phyloP scores from a whole-genome alignment of 2,888 invertebrate species.

The Drosophila birchii region DNA sequence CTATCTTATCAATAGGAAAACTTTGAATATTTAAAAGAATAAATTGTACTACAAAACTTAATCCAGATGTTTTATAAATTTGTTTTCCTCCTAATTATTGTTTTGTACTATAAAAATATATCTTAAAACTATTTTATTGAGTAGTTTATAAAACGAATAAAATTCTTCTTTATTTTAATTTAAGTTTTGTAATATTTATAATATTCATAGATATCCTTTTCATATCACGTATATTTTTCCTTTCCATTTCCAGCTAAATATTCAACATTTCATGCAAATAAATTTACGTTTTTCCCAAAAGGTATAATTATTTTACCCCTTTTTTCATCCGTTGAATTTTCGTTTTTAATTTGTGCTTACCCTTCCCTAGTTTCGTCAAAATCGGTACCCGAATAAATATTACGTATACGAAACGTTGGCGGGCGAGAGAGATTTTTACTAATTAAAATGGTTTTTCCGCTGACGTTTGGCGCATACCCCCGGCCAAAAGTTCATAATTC shows the following conservation, averaged over 20 bases:
- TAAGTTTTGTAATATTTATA: background rate
- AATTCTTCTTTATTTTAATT: background rate
- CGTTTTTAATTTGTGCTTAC: slow-evolving; percentile 2
- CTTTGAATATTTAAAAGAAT: background rate
- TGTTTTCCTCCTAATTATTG: too few relatives aligned
- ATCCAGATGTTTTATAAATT: too few relatives aligned
- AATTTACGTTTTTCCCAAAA: slow-evolving; percentile 1
- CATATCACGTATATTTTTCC: background rate
- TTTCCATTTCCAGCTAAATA: background rate
- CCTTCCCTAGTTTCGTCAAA: slow-evolving; percentile 2
- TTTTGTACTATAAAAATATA: background rate
- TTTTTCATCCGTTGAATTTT: background rate
- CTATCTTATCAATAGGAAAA: background rate
- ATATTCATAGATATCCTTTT: background rate
- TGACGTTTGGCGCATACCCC: slow-evolving; percentile 45
- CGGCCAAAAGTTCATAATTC: slow-evolving; percentile 49
- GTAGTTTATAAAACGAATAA: background rate
- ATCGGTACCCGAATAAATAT: slow-evolving; percentile 50
- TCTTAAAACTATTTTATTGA: background rate
- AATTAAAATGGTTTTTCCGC: slow-evolving; percentile 77
- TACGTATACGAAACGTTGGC: slow-evolving; percentile 60
- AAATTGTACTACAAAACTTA: too few relatives aligned
- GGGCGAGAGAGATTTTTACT: slow-evolving; percentile 59
- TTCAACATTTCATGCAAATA: background rate
- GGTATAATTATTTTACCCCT: slow-evolving; percentile 4